These are phyloP conservation scores for Hypotaenidia philippensis DNA, from an alignment of 2,797 vertebrate genomes.

Conservation along the genomic window DNA sequence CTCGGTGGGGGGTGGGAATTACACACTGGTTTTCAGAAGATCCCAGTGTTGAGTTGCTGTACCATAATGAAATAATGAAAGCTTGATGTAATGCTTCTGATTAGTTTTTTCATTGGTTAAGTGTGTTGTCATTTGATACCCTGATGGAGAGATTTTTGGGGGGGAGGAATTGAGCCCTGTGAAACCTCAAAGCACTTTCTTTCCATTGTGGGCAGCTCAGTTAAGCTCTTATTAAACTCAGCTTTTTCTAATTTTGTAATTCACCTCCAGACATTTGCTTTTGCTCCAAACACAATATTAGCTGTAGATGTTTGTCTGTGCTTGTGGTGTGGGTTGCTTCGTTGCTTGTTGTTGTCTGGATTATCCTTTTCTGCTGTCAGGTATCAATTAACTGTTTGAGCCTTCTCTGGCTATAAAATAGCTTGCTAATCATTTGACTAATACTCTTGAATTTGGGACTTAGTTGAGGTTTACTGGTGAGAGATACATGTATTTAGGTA, in stretches of 20 bases:
- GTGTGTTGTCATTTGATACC: constrained; percentile 16
- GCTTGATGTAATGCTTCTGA: neutral
- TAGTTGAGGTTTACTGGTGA: neutral
- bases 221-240: constrained; percentile 42
- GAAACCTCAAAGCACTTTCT: constrained; percentile 58
- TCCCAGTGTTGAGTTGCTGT: neutral
- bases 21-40: neutral
- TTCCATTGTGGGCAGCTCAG: constrained; percentile 48
- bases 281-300: constrained; percentile 47
- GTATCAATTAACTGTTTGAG: constrained; percentile 33
- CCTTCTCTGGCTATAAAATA: neutral
- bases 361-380: neutral
- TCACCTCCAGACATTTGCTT: constrained; percentile 57
- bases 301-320: constrained; percentile 37
- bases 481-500: neutral
- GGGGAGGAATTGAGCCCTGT: neutral
- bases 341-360: neutral
- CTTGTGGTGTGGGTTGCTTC: constrained; percentile 18
- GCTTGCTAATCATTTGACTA: neutral
- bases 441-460: neutral
- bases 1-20: neutral
- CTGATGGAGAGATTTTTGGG: constrained; percentile 10
- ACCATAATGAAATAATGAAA: neutral
- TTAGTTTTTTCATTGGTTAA: constrained; percentile 12
- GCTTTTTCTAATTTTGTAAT: constrained; percentile 58